Evolutionary conservation across 2,888 invertebrate species (phyloP), one percentile per base, ranked within the genome.

Genomic region (Odontomyia ornata): DNA sequence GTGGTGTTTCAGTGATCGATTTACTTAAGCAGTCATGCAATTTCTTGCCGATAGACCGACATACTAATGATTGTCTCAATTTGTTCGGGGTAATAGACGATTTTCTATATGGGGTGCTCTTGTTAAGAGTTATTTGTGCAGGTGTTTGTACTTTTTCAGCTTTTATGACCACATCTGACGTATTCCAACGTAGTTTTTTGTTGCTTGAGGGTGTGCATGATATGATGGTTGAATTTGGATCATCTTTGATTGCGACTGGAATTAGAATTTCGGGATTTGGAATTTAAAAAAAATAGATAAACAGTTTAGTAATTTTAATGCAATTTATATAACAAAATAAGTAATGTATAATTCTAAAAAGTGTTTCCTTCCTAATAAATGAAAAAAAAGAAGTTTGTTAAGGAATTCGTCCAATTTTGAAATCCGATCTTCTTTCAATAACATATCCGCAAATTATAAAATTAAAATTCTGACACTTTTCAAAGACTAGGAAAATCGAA

Each of bases 161-260:
- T 46, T 23, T 67, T 18, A 27, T 36, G 1, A 18, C 13, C 18
- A 30, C 28, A 21, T 36, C n/a, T 15, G 65, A 36, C 18, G 65
- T 18, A 1, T 30, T 27, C 36, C 36, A 67, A n/a, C 67, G 67
- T 43, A 67, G n/a, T 21, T 43, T 67, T 21, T 67, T 67, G 15
- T 18, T 43, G 23, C 67, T 67, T 1, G 36, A 18, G 2, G 67
- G 43, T 27, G 67, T 67, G 23, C 36, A 36, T 36, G 36, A 36
- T 36, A 5, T 36, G 9, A 9, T 36, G 3, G 36, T 36, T 36
- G 36, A 36, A 36, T 36, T 36, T 9, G 9, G 36, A 36, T 36
- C 36, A 36, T 36, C 36, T 36, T 36, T 36, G 9, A 36, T 36
- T 36, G 36, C 5, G 3, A 3, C 52, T 52, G 52, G 13, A 52